These are phyloP conservation scores for Agelas oroides DNA, from an alignment of 37 sponge, comb jelly and placozoan species.

Conservation along the genomic window DNA sequence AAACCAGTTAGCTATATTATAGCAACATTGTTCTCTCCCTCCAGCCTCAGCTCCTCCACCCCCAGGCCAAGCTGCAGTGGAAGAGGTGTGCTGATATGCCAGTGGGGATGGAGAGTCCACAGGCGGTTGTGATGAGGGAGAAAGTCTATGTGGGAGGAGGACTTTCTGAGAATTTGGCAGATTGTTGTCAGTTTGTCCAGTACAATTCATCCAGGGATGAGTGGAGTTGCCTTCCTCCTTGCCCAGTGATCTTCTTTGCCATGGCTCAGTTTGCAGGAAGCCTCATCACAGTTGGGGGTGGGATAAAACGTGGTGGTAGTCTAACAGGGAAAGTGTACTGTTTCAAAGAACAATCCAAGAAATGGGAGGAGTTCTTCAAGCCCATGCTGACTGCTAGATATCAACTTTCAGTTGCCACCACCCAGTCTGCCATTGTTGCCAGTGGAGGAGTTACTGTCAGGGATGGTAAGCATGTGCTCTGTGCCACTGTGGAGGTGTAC, in stretches of 20 bases:
- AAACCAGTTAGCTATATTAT: too few species aligned
- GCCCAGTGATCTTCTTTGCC: slow-evolving; percentile 46
- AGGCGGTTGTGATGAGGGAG: not conserved
- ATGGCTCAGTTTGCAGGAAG: slow-evolving; percentile 30
- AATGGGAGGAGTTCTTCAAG: slow-evolving; percentile 32
- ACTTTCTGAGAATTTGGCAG: not conserved
- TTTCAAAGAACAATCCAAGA: not conserved
- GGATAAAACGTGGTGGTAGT: not conserved
- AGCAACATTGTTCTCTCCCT: too few species aligned
- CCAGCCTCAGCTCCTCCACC: not conserved
- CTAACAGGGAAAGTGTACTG: slow-evolving; percentile 31
- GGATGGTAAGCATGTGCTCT: slow-evolving; percentile 42
- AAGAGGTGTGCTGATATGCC: slow-evolving; percentile 10
- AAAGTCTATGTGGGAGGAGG: slow-evolving; percentile 42
- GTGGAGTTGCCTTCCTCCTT: slow-evolving; percentile 28
- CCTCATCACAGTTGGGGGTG: slow-evolving; percentile 47
- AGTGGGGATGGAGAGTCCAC: not conserved
- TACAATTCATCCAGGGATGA: slow-evolving; percentile 18
- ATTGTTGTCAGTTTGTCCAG: slow-evolving; percentile 30
- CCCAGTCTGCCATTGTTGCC: slow-evolving; percentile 27
- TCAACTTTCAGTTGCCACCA: slow-evolving; percentile 32
- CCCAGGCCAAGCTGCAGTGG: slow-evolving; percentile 16
- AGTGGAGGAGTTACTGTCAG: slow-evolving; percentile 34
- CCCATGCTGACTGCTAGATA: slow-evolving; percentile 39
- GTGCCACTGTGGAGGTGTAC: slow-evolving; percentile 47